phyloP scores from a whole-genome alignment of 2,888 invertebrate species.

The Diachrysia chrysitis region DNA sequence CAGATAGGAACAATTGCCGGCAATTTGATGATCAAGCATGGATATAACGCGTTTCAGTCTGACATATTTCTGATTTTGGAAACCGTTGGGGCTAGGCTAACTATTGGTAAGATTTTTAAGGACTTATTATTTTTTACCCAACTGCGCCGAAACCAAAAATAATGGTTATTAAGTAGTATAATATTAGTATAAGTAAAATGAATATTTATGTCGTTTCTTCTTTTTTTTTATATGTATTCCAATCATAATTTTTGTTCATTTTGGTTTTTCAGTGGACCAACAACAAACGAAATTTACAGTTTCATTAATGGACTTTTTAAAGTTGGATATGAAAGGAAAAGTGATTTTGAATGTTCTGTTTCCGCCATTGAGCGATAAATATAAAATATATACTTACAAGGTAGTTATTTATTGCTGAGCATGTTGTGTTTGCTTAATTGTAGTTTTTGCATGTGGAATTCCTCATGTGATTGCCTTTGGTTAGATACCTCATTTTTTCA shows the following conservation, averaged over 20 bases:
- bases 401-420: slow-evolving; percentile 48
- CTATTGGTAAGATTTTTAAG: slow-evolving; percentile 60
- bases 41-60: slow-evolving; percentile 91
- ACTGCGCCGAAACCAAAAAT: too few species aligned
- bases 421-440: too few species aligned
- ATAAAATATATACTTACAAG: slow-evolving; percentile 90
- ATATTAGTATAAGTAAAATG: too few species aligned
- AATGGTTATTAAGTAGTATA: too few species aligned
- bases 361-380: slow-evolving; percentile 82
- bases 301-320: slow-evolving; percentile 77
- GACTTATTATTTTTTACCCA: too few species aligned
- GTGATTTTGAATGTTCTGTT: slow-evolving; percentile 65
- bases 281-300: slow-evolving; percentile 44
- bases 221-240: too few species aligned
- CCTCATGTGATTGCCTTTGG: too few species aligned
- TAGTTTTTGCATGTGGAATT: too few species aligned
- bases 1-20: slow-evolving; percentile 91
- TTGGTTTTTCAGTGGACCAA: neutral
- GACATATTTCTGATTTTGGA: slow-evolving; percentile 90
- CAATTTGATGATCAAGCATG: slow-evolving; percentile 91
- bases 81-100: slow-evolving; percentile 69
- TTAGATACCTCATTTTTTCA: too few species aligned
- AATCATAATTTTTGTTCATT: neutral
- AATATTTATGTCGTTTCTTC: neutral
- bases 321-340: slow-evolving; percentile 54